Conservation (phyloP, 2,888 invertebrate species). For the Amblyjoppa fuscipennis region DNA sequence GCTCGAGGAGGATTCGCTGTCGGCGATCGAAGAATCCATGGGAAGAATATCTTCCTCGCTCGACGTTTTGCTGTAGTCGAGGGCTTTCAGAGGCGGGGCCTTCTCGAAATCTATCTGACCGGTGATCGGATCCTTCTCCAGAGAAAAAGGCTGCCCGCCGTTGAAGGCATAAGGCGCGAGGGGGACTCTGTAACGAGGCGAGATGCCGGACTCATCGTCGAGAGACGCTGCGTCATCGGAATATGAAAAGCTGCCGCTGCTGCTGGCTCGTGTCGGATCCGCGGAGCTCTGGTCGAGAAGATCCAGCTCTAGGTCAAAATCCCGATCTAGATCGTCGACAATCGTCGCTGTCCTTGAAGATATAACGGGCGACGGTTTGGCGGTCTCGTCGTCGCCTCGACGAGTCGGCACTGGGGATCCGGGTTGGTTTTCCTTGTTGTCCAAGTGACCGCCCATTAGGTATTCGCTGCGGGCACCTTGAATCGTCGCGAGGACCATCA, state of each 20-base stretch:
- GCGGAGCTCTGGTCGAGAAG: slow-evolving; percentile 78
- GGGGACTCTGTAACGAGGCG: slow-evolving; percentile 79
- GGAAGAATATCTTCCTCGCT: background rate
- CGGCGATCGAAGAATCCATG: background rate
- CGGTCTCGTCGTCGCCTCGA: slow-evolving; percentile 47
- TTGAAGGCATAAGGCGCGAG: slow-evolving; percentile 86
- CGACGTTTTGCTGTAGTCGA: slow-evolving; percentile 73
- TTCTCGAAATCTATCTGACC: slow-evolving; percentile 88
- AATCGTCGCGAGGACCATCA: slow-evolving; percentile 26
- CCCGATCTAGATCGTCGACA: slow-evolving; percentile 75
- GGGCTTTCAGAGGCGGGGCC: slow-evolving; percentile 79
- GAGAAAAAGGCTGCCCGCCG: slow-evolving; percentile 90
- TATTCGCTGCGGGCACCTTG: slow-evolving; percentile 67
- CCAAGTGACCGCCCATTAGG: slow-evolving; percentile 81
- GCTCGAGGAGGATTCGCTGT: slow-evolving; percentile 72
- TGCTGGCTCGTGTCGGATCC: slow-evolving; percentile 63
- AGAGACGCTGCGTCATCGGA: slow-evolving; percentile 21
- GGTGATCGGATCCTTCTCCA: slow-evolving; percentile 90
- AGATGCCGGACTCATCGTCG: slow-evolving; percentile 65
- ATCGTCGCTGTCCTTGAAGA: slow-evolving; percentile 72
- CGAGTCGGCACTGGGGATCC: slow-evolving; percentile 15
- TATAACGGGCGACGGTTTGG: slow-evolving; percentile 56
- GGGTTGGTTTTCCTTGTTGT: slow-evolving; percentile 72
- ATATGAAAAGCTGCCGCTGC: slow-evolving; percentile 9
- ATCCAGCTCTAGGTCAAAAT: slow-evolving; percentile 73